Evolutionary conservation across 2,888 invertebrate species (phyloP), one percentile per base, ranked within the genome.

Genomic region (Gymnocheta viridis): DNA sequence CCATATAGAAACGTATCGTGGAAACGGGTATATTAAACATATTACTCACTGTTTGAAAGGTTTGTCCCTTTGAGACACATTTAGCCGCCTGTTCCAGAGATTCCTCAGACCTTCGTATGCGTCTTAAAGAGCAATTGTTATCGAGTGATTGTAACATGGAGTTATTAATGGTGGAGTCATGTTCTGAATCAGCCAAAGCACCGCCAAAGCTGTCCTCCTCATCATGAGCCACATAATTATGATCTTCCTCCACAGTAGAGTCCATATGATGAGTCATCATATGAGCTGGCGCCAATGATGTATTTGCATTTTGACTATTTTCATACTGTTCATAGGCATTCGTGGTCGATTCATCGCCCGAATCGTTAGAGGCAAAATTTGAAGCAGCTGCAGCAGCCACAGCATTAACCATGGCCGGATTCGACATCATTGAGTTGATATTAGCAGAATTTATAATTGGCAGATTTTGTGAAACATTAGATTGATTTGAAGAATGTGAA

Each of bases 1-100:
- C 96, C 97, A 97, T 97, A 92, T 96, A 97, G 91, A 96, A 96
- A 64, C 96, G 94, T 91, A 97, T 96, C 47, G 96, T 97, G 35
- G 96, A 96, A 86, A 97, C 96, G 81, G 97, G 97, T 92, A 97
- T 96, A 91, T 96, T 96, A 92, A 96, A 97, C 93, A 96, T 96
- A 89, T 96, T 96, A 80, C 96, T 96, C 35, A 96, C 96, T 1
- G 96, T 96, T 92, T 96, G 96, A 93, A 96, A 97, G 88, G 97
- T 97, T 92, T 95, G 95, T 0, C 97, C 96, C 74, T 96, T 94
- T n/a, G 96, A 95, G 85, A 97, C 96, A 91, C 96, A 96, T 90
- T 96, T 96, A 3, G 96, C 96, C 0, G 96, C 96, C 89, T 96
- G 94, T n/a, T 95, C 94, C 67, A 96, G 90, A 87, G 96, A 95